Base-by-base conservation (phyloP, 2,113 vertebrate genomes). In the Takifugu flavidus region DNA sequence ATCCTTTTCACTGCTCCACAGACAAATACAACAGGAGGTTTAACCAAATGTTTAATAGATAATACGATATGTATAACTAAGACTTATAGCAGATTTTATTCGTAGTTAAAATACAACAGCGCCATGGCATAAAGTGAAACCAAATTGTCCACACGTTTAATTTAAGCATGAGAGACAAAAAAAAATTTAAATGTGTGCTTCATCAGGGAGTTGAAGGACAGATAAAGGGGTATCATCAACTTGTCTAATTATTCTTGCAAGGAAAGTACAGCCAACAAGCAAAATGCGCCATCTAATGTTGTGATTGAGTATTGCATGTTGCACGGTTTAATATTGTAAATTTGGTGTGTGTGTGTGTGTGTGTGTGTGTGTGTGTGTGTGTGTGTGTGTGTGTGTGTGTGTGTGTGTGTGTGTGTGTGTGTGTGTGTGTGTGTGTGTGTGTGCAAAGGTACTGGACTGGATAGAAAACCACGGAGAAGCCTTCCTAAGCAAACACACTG, bases 401-500 rank as follows among this genome's bases (percentile, higher is more conserved):
- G 5, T 25, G 55, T 72, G 25, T 61, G 42, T 43, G 42, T 43
- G 42, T 43, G 42, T 43, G 42, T 2, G 42, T 43, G 42, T 43
- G 42, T 43, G 42, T 43, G 42, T 61, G 52, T 42, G 26, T 66
- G 34, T 75, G 15, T 64, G 62, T 72, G 20, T 62, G 14, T 72
- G 52, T 72, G 52, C 74, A 6, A 56, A 99, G 97, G 97, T 99
- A 55, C 86, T 99, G 83, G 97, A 99, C 77, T 99, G 97, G 97
- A 99, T 99, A 51, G 96, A 99, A 85, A 98, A 98, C 84, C 97
- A 99, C 0, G 96, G 97, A 27, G 97, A 99, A 88, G 96, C 96
- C 29, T 99, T 99, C 72, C 93, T 98, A 63, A 98, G 96, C 83
- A 98, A 99, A 65, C 97, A 99, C 63, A 99, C 96, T 0, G 97